These are phyloP conservation scores for Oryzias curvinotus DNA, from an alignment of 2,113 vertebrate species.

Conservation along the genomic window DNA sequence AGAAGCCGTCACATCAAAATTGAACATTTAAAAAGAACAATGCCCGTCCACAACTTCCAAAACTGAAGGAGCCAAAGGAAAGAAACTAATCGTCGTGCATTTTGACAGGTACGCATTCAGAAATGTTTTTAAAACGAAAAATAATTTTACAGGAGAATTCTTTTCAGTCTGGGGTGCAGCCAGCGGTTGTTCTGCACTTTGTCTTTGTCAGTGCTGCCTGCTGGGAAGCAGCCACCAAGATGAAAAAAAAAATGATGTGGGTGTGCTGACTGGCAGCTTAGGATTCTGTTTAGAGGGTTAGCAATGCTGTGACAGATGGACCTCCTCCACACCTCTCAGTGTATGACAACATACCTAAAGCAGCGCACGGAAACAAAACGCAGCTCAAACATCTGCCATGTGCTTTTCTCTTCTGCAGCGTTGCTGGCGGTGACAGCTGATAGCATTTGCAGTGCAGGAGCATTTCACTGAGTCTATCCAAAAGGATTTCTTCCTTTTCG, in stretches of 20 bases:
- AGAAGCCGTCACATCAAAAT: too few relatives aligned
- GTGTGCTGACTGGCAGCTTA: slow-evolving; percentile 57
- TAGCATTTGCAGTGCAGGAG: not conserved
- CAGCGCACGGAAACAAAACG: slow-evolving; percentile 29
- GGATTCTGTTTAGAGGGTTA: slow-evolving; percentile 59
- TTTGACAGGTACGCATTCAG: too few relatives aligned
- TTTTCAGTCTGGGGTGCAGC: not conserved
- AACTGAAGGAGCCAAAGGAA: too few relatives aligned
- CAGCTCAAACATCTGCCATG: slow-evolving; percentile 34
- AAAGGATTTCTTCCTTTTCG: not conserved
- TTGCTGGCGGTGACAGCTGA: slow-evolving; percentile 3
- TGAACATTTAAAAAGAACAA: too few relatives aligned
- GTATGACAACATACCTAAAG: slow-evolving; percentile 60
- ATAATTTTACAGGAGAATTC: too few relatives aligned
- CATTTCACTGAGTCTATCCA: not conserved
- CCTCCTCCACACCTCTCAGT: slow-evolving; percentile 59
- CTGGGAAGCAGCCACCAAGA: slow-evolving; percentile 16
- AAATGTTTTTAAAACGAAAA: too few relatives aligned
- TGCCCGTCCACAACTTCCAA: too few relatives aligned
- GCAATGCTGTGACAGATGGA: slow-evolving; percentile 59
- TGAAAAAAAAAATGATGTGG: slow-evolving; percentile 17
- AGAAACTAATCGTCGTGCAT: too few relatives aligned
- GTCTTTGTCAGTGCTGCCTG: not conserved
- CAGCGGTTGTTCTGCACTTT: slow-evolving; percentile 1
- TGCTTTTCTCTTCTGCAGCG: not conserved